phyloP scores from a whole-genome alignment of 2,888 invertebrate species.

The Aromia moschata region DNA sequence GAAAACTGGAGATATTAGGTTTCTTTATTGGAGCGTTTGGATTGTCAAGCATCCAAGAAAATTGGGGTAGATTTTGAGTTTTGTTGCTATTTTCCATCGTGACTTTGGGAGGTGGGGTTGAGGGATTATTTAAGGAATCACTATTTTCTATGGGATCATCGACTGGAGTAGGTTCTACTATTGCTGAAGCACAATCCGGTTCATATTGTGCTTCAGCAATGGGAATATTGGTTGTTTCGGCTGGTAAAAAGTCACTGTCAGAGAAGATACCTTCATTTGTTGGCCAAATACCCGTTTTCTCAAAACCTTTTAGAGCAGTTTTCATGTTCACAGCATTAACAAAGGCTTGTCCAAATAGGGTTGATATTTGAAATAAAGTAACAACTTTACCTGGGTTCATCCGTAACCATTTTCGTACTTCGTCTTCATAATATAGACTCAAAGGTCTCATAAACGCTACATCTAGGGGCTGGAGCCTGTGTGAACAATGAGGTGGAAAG shows the following conservation, averaged over 20 bases:
- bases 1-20: background rate
- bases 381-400: background rate
- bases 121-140: too few species aligned
- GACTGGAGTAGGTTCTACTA: background rate
- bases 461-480: background rate
- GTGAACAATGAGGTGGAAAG: background rate
- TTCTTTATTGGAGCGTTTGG: background rate
- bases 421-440: background rate
- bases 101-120: too few species aligned
- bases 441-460: background rate
- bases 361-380: background rate
- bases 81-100: too few species aligned
- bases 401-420: background rate
- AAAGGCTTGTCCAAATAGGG: background rate
- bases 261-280: background rate
- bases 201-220: background rate
- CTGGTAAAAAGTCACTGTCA: background rate
- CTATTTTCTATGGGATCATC: background rate
- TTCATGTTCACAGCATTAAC: background rate
- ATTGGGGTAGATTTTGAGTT: too few species aligned
- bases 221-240: background rate
- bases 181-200: too few species aligned
- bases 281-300: background rate
- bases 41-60: background rate
- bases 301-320: background rate